Conservation (phyloP, 2,797 vertebrate species). For the Chloroceryle amazona region DNA sequence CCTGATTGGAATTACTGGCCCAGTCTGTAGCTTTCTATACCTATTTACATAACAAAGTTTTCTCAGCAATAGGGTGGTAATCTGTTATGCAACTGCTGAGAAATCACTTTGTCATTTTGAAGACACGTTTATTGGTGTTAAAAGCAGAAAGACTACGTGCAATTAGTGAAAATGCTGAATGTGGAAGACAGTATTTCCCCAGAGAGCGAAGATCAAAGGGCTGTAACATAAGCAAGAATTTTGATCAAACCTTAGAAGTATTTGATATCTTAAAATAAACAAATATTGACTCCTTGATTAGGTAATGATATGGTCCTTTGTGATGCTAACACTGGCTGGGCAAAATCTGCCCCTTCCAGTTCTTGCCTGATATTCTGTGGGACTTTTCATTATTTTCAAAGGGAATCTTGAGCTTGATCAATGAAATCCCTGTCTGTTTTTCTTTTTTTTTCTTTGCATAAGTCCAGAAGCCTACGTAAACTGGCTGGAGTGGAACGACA, state of each 20-base stretch:
- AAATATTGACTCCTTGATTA: slow-evolving; percentile 22
- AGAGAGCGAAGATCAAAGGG: background rate
- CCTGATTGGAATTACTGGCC: background rate
- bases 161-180: background rate
- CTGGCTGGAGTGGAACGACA: slow-evolving; percentile 18
- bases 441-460: slow-evolving; percentile 25
- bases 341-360: background rate
- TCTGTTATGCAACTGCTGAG: background rate
- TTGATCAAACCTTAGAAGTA: background rate
- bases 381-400: background rate
- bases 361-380: background rate
- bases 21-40: slow-evolving; percentile 3
- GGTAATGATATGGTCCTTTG: accelerated
- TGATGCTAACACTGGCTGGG: background rate
- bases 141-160: background rate
- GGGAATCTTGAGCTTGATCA: background rate
- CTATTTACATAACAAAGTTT: background rate
- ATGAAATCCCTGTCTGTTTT: background rate
- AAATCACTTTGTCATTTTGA: background rate
- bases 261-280: slow-evolving; percentile 36
- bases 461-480: slow-evolving; percentile 46
- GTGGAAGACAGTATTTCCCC: background rate
- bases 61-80: background rate
- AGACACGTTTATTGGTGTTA: background rate
- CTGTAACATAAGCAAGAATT: background rate